Evolutionary conservation across 92 coral and sea anemone species (phyloP).

Genomic region (Porites cylindrica): DNA sequence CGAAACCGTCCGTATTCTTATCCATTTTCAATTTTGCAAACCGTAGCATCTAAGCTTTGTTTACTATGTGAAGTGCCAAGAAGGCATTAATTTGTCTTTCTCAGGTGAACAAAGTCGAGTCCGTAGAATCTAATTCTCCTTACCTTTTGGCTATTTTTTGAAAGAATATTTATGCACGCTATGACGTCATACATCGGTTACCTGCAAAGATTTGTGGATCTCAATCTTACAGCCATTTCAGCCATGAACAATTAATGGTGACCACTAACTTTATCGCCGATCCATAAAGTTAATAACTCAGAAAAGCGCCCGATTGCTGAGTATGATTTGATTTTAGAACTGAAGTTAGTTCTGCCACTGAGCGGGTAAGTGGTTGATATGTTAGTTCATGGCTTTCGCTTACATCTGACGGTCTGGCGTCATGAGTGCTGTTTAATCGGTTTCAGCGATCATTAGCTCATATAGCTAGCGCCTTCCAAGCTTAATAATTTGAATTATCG

Average conservation of each 20-base stretch:
- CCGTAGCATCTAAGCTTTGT: too few species aligned
- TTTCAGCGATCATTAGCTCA: background rate
- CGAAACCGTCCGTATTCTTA: too few species aligned
- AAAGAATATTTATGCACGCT: too few species aligned
- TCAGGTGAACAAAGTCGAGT: too few species aligned
- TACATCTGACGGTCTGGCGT: too few species aligned
- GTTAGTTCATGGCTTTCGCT: background rate
- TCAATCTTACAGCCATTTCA: background rate
- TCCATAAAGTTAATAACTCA: background rate
- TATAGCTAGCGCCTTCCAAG: constrained; percentile 21
- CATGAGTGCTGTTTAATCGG: too few species aligned
- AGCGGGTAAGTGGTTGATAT: background rate
- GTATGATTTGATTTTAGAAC: constrained; percentile 10
- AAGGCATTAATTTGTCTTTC: too few species aligned
- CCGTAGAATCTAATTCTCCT: too few species aligned
- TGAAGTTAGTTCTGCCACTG: background rate
- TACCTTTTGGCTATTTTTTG: too few species aligned
- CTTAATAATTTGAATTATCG: too few species aligned
- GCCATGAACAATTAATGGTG: background rate
- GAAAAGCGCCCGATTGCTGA: background rate
- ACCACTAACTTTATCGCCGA: background rate
- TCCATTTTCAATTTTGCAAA: too few species aligned
- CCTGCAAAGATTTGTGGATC: constrained; percentile 36
- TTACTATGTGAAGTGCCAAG: too few species aligned
- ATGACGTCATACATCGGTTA: constrained; percentile 27